Conservation (phyloP, 2,888 invertebrate genomes). For the Gisinianus flammeolus region DNA sequence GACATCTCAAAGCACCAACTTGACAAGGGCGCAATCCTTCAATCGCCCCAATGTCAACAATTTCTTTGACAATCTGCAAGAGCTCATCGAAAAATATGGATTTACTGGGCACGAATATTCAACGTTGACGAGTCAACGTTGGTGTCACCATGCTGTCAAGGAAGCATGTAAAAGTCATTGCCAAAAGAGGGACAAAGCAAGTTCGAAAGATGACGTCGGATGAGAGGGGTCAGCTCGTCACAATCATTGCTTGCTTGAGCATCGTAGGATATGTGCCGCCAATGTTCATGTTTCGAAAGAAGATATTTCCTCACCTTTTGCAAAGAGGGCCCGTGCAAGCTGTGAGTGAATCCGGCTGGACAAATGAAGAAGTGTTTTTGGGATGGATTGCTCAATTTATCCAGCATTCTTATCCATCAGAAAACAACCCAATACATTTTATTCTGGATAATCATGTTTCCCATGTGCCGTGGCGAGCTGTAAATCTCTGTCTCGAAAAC, state of each 20-base stretch:
- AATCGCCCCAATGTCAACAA: slow-evolving; percentile 56
- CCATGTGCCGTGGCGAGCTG: neutral
- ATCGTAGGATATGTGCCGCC: slow-evolving; percentile 12
- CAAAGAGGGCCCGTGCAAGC: neutral
- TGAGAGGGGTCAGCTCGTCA: slow-evolving; percentile 60
- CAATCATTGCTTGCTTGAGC: slow-evolving; percentile 39
- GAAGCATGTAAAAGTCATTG: neutral
- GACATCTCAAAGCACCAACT: neutral
- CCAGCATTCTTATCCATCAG: neutral
- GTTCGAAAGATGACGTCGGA: slow-evolving; percentile 17
- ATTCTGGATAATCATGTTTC: slow-evolving; percentile 27
- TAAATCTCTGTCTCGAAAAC: slow-evolving; percentile 14
- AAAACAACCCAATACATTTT: slow-evolving; percentile 11
- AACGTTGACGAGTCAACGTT: slow-evolving; percentile 58
- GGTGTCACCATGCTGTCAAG: slow-evolving; percentile 57
- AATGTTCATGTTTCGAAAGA: slow-evolving; percentile 7
- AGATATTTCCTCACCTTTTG: neutral
- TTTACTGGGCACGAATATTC: slow-evolving; percentile 52
- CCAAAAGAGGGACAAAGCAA: neutral
- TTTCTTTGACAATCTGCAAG: slow-evolving; percentile 55
- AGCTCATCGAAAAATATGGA: slow-evolving; percentile 34
- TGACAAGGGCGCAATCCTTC: slow-evolving; percentile 49
- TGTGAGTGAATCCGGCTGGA: slow-evolving; percentile 10
- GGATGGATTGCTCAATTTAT: slow-evolving; percentile 24
- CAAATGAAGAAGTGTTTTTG: slow-evolving; percentile 6